Evolutionary conservation across 2,888 invertebrate genomes (phyloP).

Genomic region (Panorpa germanica): DNA sequence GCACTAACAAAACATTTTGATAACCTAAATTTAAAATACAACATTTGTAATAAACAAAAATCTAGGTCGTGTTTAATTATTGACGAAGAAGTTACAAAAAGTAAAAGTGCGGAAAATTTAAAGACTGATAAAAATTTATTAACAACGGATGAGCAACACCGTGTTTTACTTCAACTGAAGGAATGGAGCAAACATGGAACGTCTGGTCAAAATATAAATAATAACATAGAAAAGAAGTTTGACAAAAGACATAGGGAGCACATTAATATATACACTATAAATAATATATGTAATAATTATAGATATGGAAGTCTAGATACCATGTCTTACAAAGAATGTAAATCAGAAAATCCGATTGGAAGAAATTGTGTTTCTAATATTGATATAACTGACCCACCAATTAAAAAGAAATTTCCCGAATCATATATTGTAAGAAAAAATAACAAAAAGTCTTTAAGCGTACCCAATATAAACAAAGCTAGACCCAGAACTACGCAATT

Average conservation of each 20-base stretch:
- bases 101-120: slow-evolving; percentile 22
- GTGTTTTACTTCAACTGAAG: slow-evolving; percentile 21
- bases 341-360: too few species aligned
- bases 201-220: too few species aligned
- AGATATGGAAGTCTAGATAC: too few species aligned
- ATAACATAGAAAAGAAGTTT: too few species aligned
- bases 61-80: too few species aligned
- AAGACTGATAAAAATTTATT: slow-evolving; percentile 5
- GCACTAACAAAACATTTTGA: slow-evolving; percentile 51
- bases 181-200: slow-evolving; percentile 24
- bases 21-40: slow-evolving; percentile 14
- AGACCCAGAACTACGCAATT: too few species aligned
- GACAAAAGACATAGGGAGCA: too few species aligned
- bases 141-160: slow-evolving; percentile 16
- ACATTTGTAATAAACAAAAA: neutral
- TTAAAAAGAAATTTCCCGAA: slow-evolving; percentile 22
- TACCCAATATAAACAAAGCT: too few species aligned
- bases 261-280: too few species aligned
- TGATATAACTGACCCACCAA: slow-evolving; percentile 1
- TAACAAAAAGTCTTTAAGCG: too few species aligned
- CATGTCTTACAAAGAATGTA: too few species aligned
- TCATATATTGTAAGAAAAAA: slow-evolving; percentile 22
- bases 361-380: slow-evolving; percentile 10
- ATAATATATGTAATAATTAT: too few species aligned
- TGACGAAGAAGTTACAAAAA: slow-evolving; percentile 20